Conservation (phyloP, 2,797 vertebrate genomes). For the Ctenopoma multispine region DNA sequence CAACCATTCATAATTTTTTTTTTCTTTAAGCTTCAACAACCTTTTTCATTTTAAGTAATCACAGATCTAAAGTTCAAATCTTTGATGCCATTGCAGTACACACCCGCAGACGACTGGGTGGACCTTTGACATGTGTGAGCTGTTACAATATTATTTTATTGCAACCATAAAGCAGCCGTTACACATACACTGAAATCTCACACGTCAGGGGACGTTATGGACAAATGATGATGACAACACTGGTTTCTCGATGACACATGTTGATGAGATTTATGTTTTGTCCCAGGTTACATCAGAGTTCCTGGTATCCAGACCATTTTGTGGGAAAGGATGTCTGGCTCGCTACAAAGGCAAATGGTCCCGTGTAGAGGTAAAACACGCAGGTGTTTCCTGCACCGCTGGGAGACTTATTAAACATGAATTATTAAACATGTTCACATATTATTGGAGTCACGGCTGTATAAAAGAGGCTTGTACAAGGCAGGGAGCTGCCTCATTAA, state of each 20-base stretch:
- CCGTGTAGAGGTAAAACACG: constrained; percentile 91
- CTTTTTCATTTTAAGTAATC: constrained; percentile 2
- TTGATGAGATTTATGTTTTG: background rate
- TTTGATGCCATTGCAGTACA: constrained; percentile 2
- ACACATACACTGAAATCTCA: background rate
- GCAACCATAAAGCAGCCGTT: constrained; percentile 9
- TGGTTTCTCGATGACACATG: background rate
- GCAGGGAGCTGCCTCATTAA: background rate
- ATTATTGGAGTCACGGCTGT: background rate
- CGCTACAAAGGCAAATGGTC: constrained; percentile 95
- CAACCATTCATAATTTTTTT: background rate
- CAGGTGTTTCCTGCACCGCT: background rate
- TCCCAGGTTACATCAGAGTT: constrained; percentile 89
- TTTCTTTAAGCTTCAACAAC: background rate
- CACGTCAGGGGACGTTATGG: background rate
- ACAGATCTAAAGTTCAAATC: constrained; percentile 1
- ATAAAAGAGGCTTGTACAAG: background rate
- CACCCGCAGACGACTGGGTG: constrained; percentile 9
- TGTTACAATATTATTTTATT: constrained; percentile 11
- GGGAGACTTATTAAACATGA: background rate
- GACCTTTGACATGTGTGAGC: constrained; percentile 13
- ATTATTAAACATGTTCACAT: constrained; percentile 12
- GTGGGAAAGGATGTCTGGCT: constrained; percentile 94
- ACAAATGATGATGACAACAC: background rate
- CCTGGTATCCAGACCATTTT: constrained; percentile 91